Conservation (phyloP, 2,113 vertebrate species). For the Noctilio leporinus region DNA sequence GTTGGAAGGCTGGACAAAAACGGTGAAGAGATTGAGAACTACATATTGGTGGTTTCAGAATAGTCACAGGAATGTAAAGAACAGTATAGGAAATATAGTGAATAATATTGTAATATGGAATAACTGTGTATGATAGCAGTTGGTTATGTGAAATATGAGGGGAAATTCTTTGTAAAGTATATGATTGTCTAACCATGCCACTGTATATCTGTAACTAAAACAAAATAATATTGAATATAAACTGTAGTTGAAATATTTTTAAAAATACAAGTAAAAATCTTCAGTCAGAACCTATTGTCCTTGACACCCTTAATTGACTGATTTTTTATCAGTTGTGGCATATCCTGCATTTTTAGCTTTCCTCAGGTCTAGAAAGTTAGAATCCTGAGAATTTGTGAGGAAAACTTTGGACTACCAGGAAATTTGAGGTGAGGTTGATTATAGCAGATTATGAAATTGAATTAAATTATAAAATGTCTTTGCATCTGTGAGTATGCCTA, state of each 20-base stretch:
- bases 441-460: neutral
- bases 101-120: neutral
- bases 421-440: neutral
- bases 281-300: neutral
- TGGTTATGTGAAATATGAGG: neutral
- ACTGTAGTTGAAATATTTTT: neutral
- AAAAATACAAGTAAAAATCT: neutral
- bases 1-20: neutral
- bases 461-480: neutral
- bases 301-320: neutral
- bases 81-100: neutral
- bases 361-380: neutral
- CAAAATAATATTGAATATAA: neutral
- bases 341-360: neutral
- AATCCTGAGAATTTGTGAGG: neutral
- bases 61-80: neutral
- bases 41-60: neutral
- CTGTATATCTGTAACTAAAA: neutral
- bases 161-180: neutral
- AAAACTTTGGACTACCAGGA: neutral
- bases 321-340: neutral
- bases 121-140: neutral
- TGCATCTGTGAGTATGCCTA: neutral
- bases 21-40: neutral
- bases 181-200: neutral